A percentile compares a stretch with the other conserved stretches of the same genome.
Conservation (phyloP, 37 sponge, comb jelly and placozoan genomes). For the Bolinopsis microptera region DNA sequence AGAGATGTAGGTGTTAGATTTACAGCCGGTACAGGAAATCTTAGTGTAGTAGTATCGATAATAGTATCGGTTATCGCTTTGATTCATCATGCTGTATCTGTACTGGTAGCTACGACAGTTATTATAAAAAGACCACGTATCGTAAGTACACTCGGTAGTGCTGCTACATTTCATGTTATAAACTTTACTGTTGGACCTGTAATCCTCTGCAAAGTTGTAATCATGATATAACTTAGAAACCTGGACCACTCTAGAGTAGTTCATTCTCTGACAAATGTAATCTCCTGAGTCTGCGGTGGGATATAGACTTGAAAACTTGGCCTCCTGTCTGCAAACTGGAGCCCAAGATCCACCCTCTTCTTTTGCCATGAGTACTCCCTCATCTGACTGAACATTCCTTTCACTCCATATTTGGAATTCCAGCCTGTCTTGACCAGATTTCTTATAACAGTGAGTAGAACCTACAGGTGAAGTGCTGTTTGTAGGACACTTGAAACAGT, state of each 20-base stretch:
- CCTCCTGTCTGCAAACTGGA: no score
- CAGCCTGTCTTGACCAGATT: neutral
- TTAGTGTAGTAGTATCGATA: neutral
- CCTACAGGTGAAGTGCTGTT: neutral
- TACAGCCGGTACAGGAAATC: neutral
- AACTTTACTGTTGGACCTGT: neutral
- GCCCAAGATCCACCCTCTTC: no score
- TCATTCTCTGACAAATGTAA: neutral
- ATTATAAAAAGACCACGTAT: neutral
- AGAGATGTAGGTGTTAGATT: neutral
- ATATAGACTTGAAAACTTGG: no score
- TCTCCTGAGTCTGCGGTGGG: no score
- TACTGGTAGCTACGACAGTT: no score
- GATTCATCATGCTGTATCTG: no score
- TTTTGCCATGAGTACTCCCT: no score
- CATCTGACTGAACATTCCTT: no score
- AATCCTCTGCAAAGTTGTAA: neutral
- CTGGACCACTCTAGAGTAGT: neutral
- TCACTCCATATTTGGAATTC: no score
- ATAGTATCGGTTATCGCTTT: neutral
- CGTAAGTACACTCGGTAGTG: neutral
- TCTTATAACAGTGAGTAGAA: neutral
- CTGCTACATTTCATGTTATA: neutral
- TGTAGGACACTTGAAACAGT: neutral
- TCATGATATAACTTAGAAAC: neutral